phyloP scores from a whole-genome alignment of 2,113 vertebrate species.

The Manacus vitellinus region DNA sequence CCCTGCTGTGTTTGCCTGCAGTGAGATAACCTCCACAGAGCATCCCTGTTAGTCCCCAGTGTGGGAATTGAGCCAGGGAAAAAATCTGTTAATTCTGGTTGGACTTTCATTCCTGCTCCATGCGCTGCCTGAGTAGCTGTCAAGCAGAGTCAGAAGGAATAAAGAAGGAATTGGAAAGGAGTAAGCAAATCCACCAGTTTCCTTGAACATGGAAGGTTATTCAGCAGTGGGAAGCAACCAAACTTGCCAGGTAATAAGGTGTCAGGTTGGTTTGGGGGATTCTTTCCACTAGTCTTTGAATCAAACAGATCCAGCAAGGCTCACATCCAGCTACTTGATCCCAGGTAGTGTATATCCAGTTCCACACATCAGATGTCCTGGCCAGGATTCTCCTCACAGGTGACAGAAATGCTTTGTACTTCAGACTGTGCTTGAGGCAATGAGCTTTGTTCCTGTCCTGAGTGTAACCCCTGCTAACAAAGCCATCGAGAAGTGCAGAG shows the following conservation, averaged over 20 bases:
- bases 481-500: background rate
- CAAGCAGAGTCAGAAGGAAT: background rate
- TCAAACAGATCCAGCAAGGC: background rate
- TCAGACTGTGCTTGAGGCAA: background rate
- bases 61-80: background rate
- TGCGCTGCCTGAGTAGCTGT: rapidly evolving
- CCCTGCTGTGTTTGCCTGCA: background rate
- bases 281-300: background rate
- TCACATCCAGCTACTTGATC: background rate
- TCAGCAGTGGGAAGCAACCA: background rate
- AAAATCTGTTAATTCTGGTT: background rate
- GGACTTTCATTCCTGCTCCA: background rate
- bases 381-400: background rate
- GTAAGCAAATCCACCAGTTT: background rate
- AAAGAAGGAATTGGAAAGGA: background rate
- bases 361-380: background rate
- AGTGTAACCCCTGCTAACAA: background rate
- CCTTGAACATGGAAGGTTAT: background rate
- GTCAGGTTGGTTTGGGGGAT: background rate
- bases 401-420: background rate
- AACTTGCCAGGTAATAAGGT: background rate
- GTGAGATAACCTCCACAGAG: background rate
- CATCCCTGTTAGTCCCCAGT: background rate
- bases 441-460: background rate
- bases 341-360: background rate